phyloP scores from a whole-genome alignment of 2,797 vertebrate genomes.

The Simalia tracyae region DNA sequence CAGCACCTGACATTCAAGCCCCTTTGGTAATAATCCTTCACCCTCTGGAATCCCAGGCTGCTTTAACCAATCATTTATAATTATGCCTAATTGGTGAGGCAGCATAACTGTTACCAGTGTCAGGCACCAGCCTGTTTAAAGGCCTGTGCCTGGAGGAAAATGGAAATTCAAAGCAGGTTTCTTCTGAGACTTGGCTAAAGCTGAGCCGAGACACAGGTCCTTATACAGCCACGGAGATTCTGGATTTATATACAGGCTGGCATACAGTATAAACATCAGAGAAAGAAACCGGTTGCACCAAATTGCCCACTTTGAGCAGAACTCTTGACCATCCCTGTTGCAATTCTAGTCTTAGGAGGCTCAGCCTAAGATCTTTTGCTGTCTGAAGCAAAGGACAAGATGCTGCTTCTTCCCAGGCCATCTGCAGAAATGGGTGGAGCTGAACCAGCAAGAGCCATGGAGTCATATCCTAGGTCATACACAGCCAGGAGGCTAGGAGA shows the following conservation, averaged over 20 bases:
- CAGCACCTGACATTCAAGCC: background rate
- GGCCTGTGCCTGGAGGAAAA: background rate
- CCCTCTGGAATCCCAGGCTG: slow-evolving; percentile 28
- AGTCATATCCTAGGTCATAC: background rate
- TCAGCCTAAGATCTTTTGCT: background rate
- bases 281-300: background rate
- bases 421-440: background rate
- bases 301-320: background rate
- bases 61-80: slow-evolving; percentile 19
- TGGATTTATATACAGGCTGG: background rate
- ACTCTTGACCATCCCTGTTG: background rate
- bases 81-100: slow-evolving; percentile 21
- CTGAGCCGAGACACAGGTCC: background rate
- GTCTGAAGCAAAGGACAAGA: background rate
- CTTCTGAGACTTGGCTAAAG: background rate
- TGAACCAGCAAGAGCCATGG: background rate
- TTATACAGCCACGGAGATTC: background rate
- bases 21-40: slow-evolving; percentile 8
- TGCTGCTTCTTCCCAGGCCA: background rate
- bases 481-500: background rate
- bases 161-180: slow-evolving; percentile 18
- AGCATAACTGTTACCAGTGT: slow-evolving; percentile 27
- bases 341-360: background rate
- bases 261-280: background rate
- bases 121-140: slow-evolving; percentile 5